Evolutionary conservation across 2,113 vertebrate species (phyloP), one percentile per base, ranked within the genome.

Genomic region (Anarhynchus alexandrinus): DNA sequence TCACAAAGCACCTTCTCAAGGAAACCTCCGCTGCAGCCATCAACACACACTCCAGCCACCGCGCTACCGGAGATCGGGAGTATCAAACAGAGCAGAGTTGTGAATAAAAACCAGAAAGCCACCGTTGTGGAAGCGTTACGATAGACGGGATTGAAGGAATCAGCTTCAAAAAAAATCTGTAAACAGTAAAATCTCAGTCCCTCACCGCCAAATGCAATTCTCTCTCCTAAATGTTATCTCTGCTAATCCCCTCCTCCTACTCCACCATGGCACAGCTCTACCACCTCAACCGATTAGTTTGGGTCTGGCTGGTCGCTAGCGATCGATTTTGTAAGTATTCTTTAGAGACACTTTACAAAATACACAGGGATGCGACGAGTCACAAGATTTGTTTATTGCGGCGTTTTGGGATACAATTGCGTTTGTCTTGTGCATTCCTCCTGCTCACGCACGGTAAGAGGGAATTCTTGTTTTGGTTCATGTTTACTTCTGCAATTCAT

Each of bases 401-500:
- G 80, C 34, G 2, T 36, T 78, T 52, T 40, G 93, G 89, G 72
- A 62, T 96, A 96, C 96, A 95, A 93, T 11, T 66, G 89, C n/a
- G 5, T 52, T n/a, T 62, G 82, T 42, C 95, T 43, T 36, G 93
- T 12, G 82, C 67, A 29, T 66, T 97, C 90, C 94, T 96, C 84
- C 95, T 94, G 95, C 91, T 78, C 86, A 17, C 86, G 25, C 78
- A 17, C 45, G 66, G 89, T 66, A 91, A 92, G 93, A 93, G 92
- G 91, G 73, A 82, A 93, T 14, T 89, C 95, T 73, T 20, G 84
- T 62, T 89, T 92, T 93, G 95, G 96, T 67, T 95, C 89, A 51
- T 87, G 94, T 85, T 95, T 94, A 89, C 95, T 91, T 82, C 97
- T 91, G 96, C 54, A 93, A 95, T 69, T 97, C 97, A 97, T 91